Conservation (phyloP, 92 coral and sea anemone genomes). For the Desmophyllum pertusum region DNA sequence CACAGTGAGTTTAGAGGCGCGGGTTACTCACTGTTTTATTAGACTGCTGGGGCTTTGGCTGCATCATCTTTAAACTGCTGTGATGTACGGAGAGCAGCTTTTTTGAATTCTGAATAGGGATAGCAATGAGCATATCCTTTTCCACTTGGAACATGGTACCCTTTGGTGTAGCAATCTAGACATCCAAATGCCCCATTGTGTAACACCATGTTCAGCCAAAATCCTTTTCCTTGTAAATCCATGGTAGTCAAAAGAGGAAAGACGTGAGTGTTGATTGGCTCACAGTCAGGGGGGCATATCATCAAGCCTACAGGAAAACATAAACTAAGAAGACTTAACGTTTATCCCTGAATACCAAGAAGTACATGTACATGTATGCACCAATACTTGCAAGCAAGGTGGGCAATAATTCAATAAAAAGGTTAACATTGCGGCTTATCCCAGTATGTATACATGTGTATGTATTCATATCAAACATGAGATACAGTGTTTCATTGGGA, state of each 20-base stretch:
- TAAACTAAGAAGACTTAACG: too few species aligned
- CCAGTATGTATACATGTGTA: too few species aligned
- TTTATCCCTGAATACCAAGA: too few species aligned
- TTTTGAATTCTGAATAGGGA: conserved; percentile 1
- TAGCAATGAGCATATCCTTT: conserved; percentile 16
- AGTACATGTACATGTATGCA: too few species aligned
- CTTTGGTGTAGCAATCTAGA: neutral
- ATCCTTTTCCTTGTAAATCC: conserved; percentile 25
- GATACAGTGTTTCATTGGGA: too few species aligned
- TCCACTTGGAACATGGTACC: neutral
- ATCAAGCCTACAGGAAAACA: neutral
- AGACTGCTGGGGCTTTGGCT: neutral
- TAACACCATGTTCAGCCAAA: conserved; percentile 15
- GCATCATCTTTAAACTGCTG: neutral
- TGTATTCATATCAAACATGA: too few species aligned
- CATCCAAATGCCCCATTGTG: conserved; percentile 16
- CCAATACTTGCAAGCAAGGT: too few species aligned
- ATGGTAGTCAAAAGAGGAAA: conserved; percentile 15
- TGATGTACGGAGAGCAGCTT: neutral
- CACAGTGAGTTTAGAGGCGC: too few species aligned
- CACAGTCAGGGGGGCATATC: neutral
- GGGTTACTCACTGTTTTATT: neutral
- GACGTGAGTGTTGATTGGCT: neutral
- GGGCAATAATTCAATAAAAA: too few species aligned
- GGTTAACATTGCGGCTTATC: too few species aligned